These are phyloP conservation scores for Eucera pruinosa DNA, from an alignment of 2,888 invertebrate genomes.

Conservation along the genomic window DNA sequence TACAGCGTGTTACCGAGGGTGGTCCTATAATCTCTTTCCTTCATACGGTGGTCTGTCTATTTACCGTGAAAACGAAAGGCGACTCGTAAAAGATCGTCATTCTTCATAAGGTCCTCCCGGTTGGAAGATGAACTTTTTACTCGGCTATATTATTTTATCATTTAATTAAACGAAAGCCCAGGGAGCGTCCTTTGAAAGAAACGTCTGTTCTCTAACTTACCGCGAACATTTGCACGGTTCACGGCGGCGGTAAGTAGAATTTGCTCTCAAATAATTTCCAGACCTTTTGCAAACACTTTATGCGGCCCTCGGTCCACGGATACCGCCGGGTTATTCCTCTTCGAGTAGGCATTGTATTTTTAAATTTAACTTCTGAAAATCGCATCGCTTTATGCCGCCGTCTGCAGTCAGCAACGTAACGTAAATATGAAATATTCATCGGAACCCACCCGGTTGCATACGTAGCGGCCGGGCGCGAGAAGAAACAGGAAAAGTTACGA, in stretches of 20 bases:
- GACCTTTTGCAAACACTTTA: conserved; percentile 51
- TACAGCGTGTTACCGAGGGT: background rate
- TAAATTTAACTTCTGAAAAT: conserved; percentile 54
- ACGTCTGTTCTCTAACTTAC: conserved; percentile 21
- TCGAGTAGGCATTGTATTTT: conserved; percentile 53
- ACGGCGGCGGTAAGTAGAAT: conserved; percentile 43
- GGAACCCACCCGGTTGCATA: conserved; percentile 36
- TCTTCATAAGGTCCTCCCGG: too few relatives aligned
- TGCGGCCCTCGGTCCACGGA: background rate
- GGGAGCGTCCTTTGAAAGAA: conserved; percentile 37
- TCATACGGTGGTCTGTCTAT: conserved; percentile 31
- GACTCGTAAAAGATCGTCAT: background rate
- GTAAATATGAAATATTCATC: conserved; percentile 69
- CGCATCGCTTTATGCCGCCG: conserved; percentile 54
- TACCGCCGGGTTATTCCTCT: conserved; percentile 12
- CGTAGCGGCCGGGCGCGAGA: conserved; percentile 31
- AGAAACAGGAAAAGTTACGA: conserved; percentile 66
- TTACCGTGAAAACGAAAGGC: conserved; percentile 36
- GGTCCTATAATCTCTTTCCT: conserved; percentile 33
- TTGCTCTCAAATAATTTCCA: conserved; percentile 54
- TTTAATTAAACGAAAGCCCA: conserved; percentile 54
- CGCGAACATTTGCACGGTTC: conserved; percentile 20
- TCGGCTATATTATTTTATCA: conserved; percentile 47
- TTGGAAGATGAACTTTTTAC: conserved; percentile 29
- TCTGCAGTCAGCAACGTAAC: conserved; percentile 52